Conservation (phyloP, 2,113 vertebrate species). For the Neodon shergylaensis region DNA sequence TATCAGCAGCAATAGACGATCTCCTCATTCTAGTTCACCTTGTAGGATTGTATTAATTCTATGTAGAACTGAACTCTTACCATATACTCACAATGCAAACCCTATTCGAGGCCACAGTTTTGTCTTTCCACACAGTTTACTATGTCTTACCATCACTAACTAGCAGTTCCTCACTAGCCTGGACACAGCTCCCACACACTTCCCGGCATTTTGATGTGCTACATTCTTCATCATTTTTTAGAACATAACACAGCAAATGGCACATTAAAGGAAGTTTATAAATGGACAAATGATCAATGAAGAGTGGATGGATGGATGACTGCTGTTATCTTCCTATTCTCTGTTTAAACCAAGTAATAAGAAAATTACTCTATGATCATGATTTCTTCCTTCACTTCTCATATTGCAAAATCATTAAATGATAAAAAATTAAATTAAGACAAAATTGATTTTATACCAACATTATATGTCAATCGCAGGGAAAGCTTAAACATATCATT, state of each 20-base stretch:
- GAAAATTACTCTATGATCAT: not conserved
- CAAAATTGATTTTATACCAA: not conserved
- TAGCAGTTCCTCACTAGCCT: not conserved
- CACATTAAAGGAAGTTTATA: not conserved
- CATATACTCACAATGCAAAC: too few species aligned
- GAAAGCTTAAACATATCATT: not conserved
- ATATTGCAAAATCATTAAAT: not conserved
- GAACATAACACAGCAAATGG: not conserved
- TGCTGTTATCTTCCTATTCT: not conserved
- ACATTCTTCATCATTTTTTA: not conserved
- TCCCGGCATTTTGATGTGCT: not conserved
- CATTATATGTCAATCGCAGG: not conserved
- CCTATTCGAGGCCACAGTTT: not conserved
- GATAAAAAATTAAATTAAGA: not conserved
- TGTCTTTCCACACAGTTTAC: not conserved
- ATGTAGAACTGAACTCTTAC: not conserved
- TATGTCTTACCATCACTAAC: fast-evolving
- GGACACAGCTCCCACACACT: fast-evolving
- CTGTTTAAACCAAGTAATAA: not conserved
- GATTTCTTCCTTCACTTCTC: not conserved
- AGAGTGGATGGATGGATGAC: not conserved
- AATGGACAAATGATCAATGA: not conserved
- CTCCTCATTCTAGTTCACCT: not conserved
- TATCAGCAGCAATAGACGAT: not conserved
- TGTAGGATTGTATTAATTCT: not conserved